Evolutionary conservation across 2,113 vertebrate species (phyloP).

Genomic region (Narcine bancroftii): DNA sequence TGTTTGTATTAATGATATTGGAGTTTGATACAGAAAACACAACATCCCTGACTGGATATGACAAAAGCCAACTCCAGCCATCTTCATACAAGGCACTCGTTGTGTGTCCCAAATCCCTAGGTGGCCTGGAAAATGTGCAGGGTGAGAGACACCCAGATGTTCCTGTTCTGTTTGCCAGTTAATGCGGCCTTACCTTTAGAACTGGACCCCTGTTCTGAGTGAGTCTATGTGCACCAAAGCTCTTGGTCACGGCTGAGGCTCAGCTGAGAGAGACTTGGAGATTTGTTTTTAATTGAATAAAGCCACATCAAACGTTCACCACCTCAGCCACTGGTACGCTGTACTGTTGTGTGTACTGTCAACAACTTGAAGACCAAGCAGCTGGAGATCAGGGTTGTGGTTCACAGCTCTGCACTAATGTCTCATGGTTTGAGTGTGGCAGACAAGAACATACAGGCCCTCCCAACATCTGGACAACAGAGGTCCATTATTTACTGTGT

Average conservation of each 20-base stretch:
- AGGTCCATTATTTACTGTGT: background rate
- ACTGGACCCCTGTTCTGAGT: background rate
- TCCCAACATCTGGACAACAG: background rate
- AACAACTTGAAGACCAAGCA: no score
- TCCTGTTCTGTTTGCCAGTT: background rate
- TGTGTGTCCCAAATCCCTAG: background rate
- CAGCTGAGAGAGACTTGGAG: background rate
- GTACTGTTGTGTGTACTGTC: no score
- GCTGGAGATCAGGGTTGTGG: background rate
- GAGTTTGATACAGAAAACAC: no score
- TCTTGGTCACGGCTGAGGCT: background rate
- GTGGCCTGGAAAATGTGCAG: background rate
- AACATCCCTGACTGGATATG: no score
- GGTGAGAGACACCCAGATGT: background rate
- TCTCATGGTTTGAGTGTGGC: background rate
- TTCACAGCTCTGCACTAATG: background rate
- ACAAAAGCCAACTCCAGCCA: no score
- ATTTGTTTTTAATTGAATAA: no score
- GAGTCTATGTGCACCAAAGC: background rate
- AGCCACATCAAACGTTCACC: no score
- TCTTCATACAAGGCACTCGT: no score
- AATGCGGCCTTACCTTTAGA: background rate
- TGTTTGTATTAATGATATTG: no score
- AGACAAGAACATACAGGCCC: no score
- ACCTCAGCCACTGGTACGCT: no score